Evolutionary conservation across 2,888 invertebrate genomes (phyloP).

Genomic region (Drosophila formosana): DNA sequence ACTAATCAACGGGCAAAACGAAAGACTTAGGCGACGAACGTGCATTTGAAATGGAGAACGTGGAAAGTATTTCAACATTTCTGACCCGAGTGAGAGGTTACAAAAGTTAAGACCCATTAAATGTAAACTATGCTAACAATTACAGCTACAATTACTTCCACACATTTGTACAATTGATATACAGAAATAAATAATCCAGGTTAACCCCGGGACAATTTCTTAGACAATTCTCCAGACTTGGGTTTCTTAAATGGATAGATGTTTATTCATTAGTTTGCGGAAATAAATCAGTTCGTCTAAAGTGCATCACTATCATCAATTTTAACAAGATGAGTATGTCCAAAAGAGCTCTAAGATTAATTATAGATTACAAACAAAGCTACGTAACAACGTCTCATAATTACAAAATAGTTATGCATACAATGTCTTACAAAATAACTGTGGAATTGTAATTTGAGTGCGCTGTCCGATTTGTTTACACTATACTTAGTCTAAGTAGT

Average conservation of each 20-base stretch:
- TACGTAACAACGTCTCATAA: conserved; percentile 1
- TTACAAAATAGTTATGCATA: conserved; percentile 9
- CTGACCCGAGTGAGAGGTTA: conserved; percentile 29
- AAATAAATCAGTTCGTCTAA: conserved; percentile 3
- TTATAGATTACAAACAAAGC: conserved; percentile 9
- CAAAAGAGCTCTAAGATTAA: conserved; percentile 7
- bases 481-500: neutral
- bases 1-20: conserved; percentile 27
- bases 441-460: conserved; percentile 5
- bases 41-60: conserved; percentile 16
- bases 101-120: conserved; percentile 39
- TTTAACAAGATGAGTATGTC: neutral
- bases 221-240: neutral
- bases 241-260: neutral
- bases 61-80: conserved; percentile 34
- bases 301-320: neutral
- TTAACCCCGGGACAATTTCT: neutral
- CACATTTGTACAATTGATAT: conserved; percentile 6
- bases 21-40: conserved; percentile 38
- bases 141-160: conserved; percentile 16
- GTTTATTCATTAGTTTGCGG: conserved; percentile 5
- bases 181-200: conserved; percentile 9
- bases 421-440: conserved; percentile 1
- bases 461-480: conserved; percentile 5
- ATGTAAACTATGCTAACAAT: conserved; percentile 34